Base-by-base conservation (phyloP, 2,888 invertebrate genomes). In the Idaea dimidiata region DNA sequence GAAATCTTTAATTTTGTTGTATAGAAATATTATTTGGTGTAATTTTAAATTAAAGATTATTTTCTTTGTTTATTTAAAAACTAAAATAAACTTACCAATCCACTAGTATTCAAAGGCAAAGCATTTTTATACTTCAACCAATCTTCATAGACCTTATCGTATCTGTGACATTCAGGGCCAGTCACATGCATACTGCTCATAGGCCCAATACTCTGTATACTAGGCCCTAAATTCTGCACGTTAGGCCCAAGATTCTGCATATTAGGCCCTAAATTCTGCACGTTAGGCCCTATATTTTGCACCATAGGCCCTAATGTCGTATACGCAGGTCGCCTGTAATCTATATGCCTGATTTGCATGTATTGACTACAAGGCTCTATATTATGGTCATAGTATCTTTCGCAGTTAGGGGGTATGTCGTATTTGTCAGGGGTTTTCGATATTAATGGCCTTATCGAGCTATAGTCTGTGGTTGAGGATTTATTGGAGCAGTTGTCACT, bases 91-190 rank as follows among this genome's bases (percentile, higher is more conserved):
- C 91, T 88, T 64, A 91, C 91, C 87, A 91, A 79, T 60, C 88
- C 89, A 66, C 83, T 87, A 0, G 91, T 91, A 71, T 91, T 89
- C 63, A 91, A 74, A 1, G 91, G 90, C 76, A 91, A 82, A 74
- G 91, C 88, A 62, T 91, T 91, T 62, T 91, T 92, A 77, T 92
- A 85, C 83, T 94, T 90, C 88, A 94, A 69, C 92, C 93, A 91
- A 87, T 94, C 86, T 76, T 93, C 86, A 78, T 93, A 90, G 66
- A 94, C 88, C 67, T 91, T 86, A 68, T 92, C 86, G 80, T 90
- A 88, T 68, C 90, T 82, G 14, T 87, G 86, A 54, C 89, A 89
- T 17, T 90, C 89, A 63, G 80, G 69, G 0, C 83, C 84, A 73
- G 86, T 74, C 73, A 83, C 77, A 59, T 80, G 82, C 60, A 84